Evolutionary conservation across 2,113 vertebrate species (phyloP).

Genomic region (Nematolebias whitei): DNA sequence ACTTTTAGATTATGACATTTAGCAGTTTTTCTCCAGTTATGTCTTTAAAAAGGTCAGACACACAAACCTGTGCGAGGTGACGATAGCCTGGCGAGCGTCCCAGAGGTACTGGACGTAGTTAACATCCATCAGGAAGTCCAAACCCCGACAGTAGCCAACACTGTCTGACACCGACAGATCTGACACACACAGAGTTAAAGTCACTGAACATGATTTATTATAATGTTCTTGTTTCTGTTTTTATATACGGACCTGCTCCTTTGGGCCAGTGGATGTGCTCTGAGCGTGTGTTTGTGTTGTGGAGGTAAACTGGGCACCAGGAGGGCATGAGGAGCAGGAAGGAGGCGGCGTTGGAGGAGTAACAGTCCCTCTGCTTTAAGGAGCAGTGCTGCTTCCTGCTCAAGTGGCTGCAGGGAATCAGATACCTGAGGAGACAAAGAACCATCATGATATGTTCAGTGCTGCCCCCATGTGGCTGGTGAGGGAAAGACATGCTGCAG

Average conservation of each 20-base stretch:
- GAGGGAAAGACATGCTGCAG: background rate
- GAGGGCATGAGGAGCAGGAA: constrained; percentile 87
- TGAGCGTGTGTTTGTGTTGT: constrained; percentile 56
- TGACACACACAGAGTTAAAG: background rate
- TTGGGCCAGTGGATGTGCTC: constrained; percentile 89
- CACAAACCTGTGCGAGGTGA: constrained; percentile 55
- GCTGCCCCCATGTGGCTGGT: background rate
- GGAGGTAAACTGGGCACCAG: constrained; percentile 83
- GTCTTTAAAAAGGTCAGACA: background rate
- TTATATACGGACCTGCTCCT: constrained; percentile 56
- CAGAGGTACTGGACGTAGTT: constrained; percentile 94
- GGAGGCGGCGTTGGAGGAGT: constrained; percentile 86
- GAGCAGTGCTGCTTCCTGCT: constrained; percentile 82
- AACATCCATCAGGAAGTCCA: constrained; percentile 83
- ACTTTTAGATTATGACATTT: background rate
- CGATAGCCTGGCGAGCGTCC: constrained; percentile 86
- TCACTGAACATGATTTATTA: background rate
- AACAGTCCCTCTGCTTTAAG: constrained; percentile 87
- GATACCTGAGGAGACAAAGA: constrained; percentile 81
- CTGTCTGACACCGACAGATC: constrained; percentile 36
- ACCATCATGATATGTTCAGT: background rate
- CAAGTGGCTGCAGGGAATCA: constrained; percentile 91
- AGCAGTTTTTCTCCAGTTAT: background rate
- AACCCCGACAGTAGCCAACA: constrained; percentile 78
- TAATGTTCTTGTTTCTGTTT: background rate